Conservation (phyloP, 2,888 invertebrate species). For the Luffia ferchaultella region DNA sequence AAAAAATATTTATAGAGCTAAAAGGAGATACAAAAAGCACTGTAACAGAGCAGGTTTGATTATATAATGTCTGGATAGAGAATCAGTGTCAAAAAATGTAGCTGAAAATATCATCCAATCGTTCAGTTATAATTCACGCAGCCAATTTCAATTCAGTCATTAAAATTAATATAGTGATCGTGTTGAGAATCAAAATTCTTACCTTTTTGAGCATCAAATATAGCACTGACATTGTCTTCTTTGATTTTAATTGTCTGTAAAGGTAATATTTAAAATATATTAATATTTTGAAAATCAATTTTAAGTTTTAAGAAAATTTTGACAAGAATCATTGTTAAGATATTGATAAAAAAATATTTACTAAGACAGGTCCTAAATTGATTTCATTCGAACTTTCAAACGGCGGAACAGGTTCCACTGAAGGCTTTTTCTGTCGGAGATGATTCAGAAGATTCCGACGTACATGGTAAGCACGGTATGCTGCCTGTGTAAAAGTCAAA, state of each 20-base stretch:
- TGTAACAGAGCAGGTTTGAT: no score
- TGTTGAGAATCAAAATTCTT: not conserved
- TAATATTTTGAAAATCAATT: not conserved
- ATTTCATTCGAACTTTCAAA: slow-evolving; percentile 43
- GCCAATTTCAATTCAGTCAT: no score
- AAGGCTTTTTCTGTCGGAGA: slow-evolving; percentile 30
- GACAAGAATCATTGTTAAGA: not conserved
- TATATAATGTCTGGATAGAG: no score
- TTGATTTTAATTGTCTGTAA: slow-evolving; percentile 31
- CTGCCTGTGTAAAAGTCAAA: no score
- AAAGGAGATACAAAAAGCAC: no score
- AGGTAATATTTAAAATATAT: slow-evolving; percentile 6
- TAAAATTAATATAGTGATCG: no score
- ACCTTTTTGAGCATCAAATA: slow-evolving; percentile 25
- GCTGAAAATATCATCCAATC: no score
- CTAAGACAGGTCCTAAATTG: slow-evolving; percentile 40
- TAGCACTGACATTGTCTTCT: slow-evolving; percentile 29
- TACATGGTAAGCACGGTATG: slow-evolving; percentile 47
- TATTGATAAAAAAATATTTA: slow-evolving; percentile 21
- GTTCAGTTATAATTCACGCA: no score
- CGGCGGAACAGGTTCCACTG: slow-evolving; percentile 39
- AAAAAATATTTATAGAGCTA: no score
- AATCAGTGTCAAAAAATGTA: no score
- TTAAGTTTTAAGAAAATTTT: not conserved
- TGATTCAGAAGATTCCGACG: slow-evolving; percentile 38